Percentiles rank a stretch among this genome's conserved stretches.
phyloP scores from a whole-genome alignment of 2,113 vertebrate genomes.

The Burhinus bistriatus region DNA sequence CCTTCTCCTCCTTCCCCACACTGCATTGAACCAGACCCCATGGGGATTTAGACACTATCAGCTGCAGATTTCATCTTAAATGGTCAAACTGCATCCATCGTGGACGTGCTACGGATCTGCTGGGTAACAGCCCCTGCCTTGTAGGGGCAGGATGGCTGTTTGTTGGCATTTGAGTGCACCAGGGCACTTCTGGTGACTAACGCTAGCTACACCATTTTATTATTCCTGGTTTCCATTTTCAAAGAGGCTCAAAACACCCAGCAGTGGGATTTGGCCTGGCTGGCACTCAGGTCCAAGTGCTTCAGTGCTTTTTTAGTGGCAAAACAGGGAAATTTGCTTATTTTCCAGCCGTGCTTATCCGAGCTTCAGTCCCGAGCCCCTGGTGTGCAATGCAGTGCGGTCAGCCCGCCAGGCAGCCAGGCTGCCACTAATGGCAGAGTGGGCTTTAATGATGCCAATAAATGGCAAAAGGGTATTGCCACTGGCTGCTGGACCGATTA shows the following conservation, averaged over 20 bases:
- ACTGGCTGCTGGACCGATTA: background rate
- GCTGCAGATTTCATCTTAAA: background rate
- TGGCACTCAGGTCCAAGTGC: background rate
- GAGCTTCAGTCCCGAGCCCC: background rate
- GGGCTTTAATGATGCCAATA: background rate
- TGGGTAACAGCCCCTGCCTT: background rate
- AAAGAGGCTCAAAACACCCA: background rate
- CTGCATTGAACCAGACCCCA: background rate
- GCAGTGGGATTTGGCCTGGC: background rate
- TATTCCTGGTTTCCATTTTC: background rate
- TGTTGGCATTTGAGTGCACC: accelerated
- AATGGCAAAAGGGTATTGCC: background rate
- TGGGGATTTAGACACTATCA: background rate
- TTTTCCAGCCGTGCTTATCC: background rate
- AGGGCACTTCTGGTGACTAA: background rate
- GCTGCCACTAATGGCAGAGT: accelerated
- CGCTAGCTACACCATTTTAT: background rate
- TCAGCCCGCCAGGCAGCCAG: background rate
- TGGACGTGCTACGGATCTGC: accelerated
- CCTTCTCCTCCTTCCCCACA: background rate
- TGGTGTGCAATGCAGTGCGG: accelerated
- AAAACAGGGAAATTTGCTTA: background rate
- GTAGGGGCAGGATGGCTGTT: background rate
- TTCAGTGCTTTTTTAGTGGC: background rate
- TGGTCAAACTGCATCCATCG: background rate